These are phyloP conservation scores for Zeuzera pyrina DNA, from an alignment of 2,888 invertebrate genomes.

Conservation along the genomic window DNA sequence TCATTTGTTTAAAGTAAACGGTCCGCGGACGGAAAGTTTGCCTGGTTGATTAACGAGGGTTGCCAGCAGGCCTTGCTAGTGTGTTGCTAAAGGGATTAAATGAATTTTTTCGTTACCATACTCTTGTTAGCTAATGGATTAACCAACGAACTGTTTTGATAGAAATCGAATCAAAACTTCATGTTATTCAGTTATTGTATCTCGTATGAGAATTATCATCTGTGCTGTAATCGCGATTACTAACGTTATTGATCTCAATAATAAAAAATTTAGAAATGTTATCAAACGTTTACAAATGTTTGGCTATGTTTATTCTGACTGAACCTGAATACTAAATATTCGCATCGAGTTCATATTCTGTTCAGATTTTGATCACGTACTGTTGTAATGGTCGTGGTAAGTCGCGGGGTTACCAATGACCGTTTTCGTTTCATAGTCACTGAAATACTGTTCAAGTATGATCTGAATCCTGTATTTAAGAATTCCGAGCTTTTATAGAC, in stretches of 20 bases:
- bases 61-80: constrained; percentile 15
- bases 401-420: constrained; percentile 13
- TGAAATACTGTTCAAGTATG: no score
- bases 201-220: no score
- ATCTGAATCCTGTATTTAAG: no score
- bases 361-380: constrained; percentile 22
- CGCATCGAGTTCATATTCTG: constrained; percentile 9
- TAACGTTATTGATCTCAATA: no score
- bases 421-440: not conserved
- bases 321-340: constrained; percentile 8
- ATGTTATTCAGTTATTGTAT: no score
- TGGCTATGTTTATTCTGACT: not conserved
- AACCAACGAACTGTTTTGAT: constrained; percentile 25
- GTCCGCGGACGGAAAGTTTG: constrained; percentile 18
- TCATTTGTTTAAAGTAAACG: constrained; percentile 30
- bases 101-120: constrained; percentile 16
- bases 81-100: constrained; percentile 23
- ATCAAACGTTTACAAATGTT: not conserved
- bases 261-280: no score
- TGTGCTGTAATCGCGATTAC: no score
- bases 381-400: constrained; percentile 16
- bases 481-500: no score
- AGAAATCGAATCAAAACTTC: no score
- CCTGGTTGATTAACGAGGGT: constrained; percentile 23
- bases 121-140: constrained; percentile 15